These are phyloP conservation scores for Drosophila seclusa DNA, from an alignment of 2,888 invertebrate species.

Conservation along the genomic window DNA sequence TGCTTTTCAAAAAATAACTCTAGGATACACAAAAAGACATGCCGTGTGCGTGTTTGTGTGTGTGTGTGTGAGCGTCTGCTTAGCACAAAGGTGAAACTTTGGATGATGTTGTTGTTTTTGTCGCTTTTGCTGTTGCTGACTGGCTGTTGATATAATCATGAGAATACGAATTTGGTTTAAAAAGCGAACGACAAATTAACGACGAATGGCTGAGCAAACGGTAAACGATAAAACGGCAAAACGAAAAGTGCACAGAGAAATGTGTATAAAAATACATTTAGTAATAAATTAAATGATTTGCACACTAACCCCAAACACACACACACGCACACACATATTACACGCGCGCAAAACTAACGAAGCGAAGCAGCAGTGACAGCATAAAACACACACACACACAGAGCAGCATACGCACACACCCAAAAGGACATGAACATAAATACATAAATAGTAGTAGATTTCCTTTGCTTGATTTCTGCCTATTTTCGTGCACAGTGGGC, in stretches of 20 bases:
- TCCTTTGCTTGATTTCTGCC: constrained; percentile 65
- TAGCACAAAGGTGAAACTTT: constrained; percentile 74
- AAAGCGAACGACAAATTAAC: constrained; percentile 75
- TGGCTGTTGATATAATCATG: constrained; percentile 70
- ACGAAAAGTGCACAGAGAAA: constrained; percentile 59
- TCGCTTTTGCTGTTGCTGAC: constrained; percentile 41
- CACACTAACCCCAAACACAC: constrained; percentile 66
- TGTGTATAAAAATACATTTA: constrained; percentile 76
- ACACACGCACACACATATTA: constrained; percentile 39
- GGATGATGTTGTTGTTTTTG: constrained; percentile 31
- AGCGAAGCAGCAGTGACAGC: constrained; percentile 58
- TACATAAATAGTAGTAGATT: constrained; percentile 69
- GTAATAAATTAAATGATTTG: constrained; percentile 80
- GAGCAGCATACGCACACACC: constrained; percentile 4
- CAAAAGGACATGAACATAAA: constrained; percentile 63
- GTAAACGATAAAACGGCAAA: constrained; percentile 37
- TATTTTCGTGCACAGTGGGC: constrained; percentile 57
- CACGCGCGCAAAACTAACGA: constrained; percentile 80
- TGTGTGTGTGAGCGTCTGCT: constrained; percentile 43
- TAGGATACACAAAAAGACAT: constrained; percentile 79
- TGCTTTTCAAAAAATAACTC: constrained; percentile 79
- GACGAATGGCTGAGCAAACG: constrained; percentile 46
- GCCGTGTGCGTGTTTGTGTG: constrained; percentile 49
- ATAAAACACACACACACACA: constrained; percentile 45
- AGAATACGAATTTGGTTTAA: constrained; percentile 68